A percentile compares a stretch with the other conserved stretches of the same genome.
Evolutionary conservation across 2,888 invertebrate genomes (phyloP).

Genomic region (Drosophila paramelanica): DNA sequence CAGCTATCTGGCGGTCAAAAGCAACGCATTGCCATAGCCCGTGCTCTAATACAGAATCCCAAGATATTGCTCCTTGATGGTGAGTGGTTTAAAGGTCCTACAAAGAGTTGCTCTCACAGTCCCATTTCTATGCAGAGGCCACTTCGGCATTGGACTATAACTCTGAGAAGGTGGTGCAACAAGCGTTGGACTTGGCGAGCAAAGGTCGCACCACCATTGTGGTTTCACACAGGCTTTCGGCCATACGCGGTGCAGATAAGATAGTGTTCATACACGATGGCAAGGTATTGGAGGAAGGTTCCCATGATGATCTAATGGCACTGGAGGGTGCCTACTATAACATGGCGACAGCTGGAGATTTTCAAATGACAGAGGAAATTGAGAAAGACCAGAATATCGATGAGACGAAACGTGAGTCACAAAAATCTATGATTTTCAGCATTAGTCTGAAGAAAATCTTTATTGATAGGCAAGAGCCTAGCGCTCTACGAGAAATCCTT

Average conservation of each 20-base stretch:
- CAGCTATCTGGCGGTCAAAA: slow-evolving; percentile 94
- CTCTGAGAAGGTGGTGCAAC: slow-evolving; percentile 92
- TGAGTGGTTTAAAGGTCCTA: not conserved
- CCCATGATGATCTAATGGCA: slow-evolving; percentile 89
- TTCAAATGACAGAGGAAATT: slow-evolving; percentile 70
- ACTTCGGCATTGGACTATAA: slow-evolving; percentile 93
- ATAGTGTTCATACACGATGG: slow-evolving; percentile 91
- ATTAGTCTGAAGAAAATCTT: rapidly evolving
- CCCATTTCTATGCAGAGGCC: slow-evolving; percentile 85
- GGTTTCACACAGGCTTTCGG: slow-evolving; percentile 90
- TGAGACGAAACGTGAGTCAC: slow-evolving; percentile 74
- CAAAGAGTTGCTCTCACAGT: not conserved
- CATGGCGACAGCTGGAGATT: slow-evolving; percentile 86
- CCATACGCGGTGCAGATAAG: slow-evolving; percentile 89
- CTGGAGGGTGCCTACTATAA: slow-evolving; percentile 89
- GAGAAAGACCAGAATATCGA: slow-evolving; percentile 68
- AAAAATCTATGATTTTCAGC: not conserved
- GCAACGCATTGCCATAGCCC: slow-evolving; percentile 93
- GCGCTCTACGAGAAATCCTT: slow-evolving; percentile 83
- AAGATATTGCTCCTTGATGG: slow-evolving; percentile 91
- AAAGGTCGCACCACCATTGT: slow-evolving; percentile 91
- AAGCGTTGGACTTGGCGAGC: slow-evolving; percentile 91
- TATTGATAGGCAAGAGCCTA: slow-evolving; percentile 75
- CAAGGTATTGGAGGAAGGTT: slow-evolving; percentile 90
- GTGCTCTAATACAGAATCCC: slow-evolving; percentile 92